These are phyloP conservation scores for Theristicus caerulescens DNA, from an alignment of 2,113 vertebrate genomes.

Conservation along the genomic window DNA sequence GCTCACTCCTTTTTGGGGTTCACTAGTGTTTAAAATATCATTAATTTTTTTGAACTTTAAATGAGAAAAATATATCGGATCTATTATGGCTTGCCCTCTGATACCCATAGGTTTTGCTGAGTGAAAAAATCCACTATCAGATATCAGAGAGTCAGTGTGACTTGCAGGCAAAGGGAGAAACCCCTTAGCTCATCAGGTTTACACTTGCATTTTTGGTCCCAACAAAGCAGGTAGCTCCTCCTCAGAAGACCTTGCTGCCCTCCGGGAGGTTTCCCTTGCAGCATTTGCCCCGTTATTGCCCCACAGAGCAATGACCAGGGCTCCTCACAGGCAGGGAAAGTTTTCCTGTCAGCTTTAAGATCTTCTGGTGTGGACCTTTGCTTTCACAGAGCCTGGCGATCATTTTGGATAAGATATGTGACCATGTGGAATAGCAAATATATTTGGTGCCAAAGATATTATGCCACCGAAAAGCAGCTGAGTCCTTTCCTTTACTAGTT, in stretches of 20 bases:
- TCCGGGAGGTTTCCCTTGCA: background rate
- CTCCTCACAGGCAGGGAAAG: background rate
- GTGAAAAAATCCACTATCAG: background rate
- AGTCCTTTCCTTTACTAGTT: background rate
- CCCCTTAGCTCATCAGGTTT: background rate
- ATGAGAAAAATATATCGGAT: background rate
- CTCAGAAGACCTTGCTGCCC: background rate
- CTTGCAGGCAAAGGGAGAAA: background rate
- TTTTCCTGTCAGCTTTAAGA: background rate
- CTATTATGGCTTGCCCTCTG: background rate
- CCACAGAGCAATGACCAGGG: background rate
- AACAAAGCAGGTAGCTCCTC: background rate
- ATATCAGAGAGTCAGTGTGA: background rate
- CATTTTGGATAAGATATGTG: background rate
- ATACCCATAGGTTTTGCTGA: background rate
- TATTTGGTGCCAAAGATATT: background rate
- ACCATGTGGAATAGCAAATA: background rate
- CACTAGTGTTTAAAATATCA: background rate
- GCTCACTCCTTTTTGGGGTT: background rate
- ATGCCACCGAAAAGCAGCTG: background rate
- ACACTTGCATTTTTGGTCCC: background rate
- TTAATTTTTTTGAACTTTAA: background rate
- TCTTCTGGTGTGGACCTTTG: background rate
- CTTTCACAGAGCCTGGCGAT: background rate
- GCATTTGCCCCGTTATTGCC: background rate